Conservation (phyloP, 2,888 invertebrate genomes). For the Proisotoma minuta region DNA sequence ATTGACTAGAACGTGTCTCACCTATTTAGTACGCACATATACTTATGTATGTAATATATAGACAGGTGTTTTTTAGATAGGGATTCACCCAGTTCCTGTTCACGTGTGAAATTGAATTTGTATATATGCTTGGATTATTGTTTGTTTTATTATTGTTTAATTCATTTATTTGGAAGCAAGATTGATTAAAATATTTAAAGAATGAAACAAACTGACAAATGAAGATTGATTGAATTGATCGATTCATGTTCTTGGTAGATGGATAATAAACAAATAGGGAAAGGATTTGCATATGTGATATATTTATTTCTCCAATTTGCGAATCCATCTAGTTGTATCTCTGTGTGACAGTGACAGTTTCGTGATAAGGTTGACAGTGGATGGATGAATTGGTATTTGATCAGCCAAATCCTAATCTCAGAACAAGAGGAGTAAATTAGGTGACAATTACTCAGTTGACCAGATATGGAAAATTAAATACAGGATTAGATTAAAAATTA, state of each 20-base stretch:
- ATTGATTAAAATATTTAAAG: neutral
- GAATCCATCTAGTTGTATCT: neutral
- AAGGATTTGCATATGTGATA: neutral
- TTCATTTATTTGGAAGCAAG: too few relatives aligned
- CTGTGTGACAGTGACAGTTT: neutral
- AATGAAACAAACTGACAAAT: neutral
- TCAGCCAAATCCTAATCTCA: conserved; percentile 9
- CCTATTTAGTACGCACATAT: neutral
- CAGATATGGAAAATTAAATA: conserved; percentile 15
- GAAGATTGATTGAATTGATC: conserved; percentile 7
- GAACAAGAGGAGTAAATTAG: conserved; percentile 14
- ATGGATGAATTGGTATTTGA: conserved; percentile 5
- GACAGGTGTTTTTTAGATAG: neutral
- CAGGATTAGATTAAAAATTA: conserved; percentile 27
- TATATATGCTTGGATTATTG: neutral
- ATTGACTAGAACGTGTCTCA: neutral
- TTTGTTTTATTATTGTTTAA: neutral
- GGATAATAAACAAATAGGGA: too few relatives aligned
- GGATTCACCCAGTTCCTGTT: too few relatives aligned
- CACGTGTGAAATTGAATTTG: too few relatives aligned
- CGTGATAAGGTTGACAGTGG: neutral
- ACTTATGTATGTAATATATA: neutral
- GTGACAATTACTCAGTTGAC: conserved; percentile 24
- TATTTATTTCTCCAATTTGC: neutral
- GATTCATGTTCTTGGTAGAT: too few relatives aligned